Evolutionary conservation across 2,888 invertebrate species (phyloP), one percentile per base, ranked within the genome.

Genomic region (Lamellibrachia columna): DNA sequence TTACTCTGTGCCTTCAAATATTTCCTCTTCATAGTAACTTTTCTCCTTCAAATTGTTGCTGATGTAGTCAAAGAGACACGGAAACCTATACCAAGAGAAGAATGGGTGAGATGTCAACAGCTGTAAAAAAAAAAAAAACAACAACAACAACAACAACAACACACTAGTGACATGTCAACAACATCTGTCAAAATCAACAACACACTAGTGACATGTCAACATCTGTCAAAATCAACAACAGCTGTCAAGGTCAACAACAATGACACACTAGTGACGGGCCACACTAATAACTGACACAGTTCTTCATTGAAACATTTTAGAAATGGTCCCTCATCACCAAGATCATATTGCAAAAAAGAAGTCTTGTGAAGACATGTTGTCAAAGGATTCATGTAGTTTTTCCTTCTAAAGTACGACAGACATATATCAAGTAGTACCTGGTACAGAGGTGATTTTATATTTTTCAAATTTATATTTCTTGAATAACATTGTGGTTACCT

Each of bases 11-110:
- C 97, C 96, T 0, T 96, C 95, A 95, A 98, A 98, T 90, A 97
- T 97, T 92, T 98, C 98, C 11, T 97, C 96, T 40, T 97, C 96
- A 22, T 97, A 95, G 93, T 95, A 96, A 40, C 94, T 93, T 93
- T 96, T 95, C 92, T 94, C 95, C 53, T 93, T 94, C 90, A 93
- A 93, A n/a, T 95, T 94, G 22, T 93, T 93, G 0, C 96, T 95
- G 55, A 98, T 96, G 94, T 96, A 97, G 90, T 98, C 97, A 95
- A 98, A 98, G 52, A 99, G 96, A 28, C 97, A 97, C 0, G 98
- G 98, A 96, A 97, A 99, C 93, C 96, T 96, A 93, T 53, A 75
- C 15, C 22, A 75, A 75, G 3, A 22, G 15, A 75, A 22, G 22
- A 2, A 22, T 15, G 75, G 75, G 3, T 1, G 75, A 75, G 4